Conservation (phyloP, 1,140 invertebrate species). For the Halictus rubicundus region DNA sequence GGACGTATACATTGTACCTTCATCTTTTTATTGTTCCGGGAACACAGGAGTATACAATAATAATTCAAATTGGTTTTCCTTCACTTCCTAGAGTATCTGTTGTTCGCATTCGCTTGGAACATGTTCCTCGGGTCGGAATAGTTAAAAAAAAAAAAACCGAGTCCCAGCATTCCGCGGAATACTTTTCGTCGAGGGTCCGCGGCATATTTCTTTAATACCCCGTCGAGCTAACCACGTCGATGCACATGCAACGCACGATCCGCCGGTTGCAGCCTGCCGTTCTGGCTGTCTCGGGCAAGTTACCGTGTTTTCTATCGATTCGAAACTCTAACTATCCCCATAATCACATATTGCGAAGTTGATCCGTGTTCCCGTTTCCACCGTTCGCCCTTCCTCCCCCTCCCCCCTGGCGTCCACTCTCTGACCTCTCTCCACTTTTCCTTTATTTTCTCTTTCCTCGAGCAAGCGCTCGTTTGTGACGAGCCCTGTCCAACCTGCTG, state of each 20-base stretch:
- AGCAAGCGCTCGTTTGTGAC: constrained; percentile 51
- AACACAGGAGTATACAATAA: too few relatives aligned
- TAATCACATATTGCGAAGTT: constrained; percentile 79
- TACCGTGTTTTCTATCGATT: constrained; percentile 71
- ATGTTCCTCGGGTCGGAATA: too few relatives aligned
- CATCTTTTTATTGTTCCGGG: too few relatives aligned
- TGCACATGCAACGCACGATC: background rate
- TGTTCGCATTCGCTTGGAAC: too few relatives aligned
- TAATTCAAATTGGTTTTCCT: too few relatives aligned
- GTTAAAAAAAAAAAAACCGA: too few relatives aligned
- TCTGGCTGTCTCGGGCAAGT: constrained; percentile 51
- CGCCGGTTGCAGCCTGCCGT: constrained; percentile 13
- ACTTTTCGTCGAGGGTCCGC: too few relatives aligned
- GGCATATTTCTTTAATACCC: background rate
- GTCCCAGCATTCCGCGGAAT: too few relatives aligned
- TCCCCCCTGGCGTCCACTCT: background rate
- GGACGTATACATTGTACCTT: too few relatives aligned
- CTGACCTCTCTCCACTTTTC: background rate
- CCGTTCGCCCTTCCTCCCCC: constrained; percentile 3
- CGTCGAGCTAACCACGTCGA: background rate
- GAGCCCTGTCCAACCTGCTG: constrained; percentile 58
- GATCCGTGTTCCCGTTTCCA: constrained; percentile 46
- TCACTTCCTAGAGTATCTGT: too few relatives aligned
- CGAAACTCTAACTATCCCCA: constrained; percentile 77
- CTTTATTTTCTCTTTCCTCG: constrained; percentile 38